phyloP scores from a whole-genome alignment of 2,888 invertebrate genomes.

The Ochropacha duplaris region DNA sequence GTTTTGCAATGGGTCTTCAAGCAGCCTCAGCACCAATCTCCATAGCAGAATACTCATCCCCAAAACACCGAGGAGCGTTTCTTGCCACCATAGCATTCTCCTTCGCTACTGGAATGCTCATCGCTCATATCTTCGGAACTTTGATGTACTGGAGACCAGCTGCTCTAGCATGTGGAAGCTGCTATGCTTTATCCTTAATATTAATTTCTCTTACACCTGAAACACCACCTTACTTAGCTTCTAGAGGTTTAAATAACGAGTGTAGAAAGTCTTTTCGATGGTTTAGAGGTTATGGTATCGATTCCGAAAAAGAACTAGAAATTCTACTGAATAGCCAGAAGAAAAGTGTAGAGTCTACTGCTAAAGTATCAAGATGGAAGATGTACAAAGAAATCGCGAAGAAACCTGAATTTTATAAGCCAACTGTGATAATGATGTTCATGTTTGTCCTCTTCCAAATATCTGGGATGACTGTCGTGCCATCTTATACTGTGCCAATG shows the following conservation, averaged over 20 bases:
- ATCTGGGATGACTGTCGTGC: slow-evolving; percentile 87
- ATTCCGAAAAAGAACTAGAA: slow-evolving; percentile 74
- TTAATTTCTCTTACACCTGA: slow-evolving; percentile 83
- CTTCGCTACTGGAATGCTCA: slow-evolving; percentile 84
- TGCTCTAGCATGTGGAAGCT: slow-evolving; percentile 76
- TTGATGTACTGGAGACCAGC: slow-evolving; percentile 83
- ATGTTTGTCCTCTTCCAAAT: slow-evolving; percentile 87
- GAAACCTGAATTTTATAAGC: slow-evolving; percentile 83
- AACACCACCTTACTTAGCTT: slow-evolving; percentile 86
- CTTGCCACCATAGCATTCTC: slow-evolving; percentile 85
- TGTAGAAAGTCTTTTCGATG: slow-evolving; percentile 83
- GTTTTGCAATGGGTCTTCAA: slow-evolving; percentile 80
- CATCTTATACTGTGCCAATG: slow-evolving; percentile 86
- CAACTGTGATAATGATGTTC: slow-evolving; percentile 84
- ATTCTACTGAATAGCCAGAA: slow-evolving; percentile 65
- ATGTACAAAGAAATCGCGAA: slow-evolving; percentile 47
- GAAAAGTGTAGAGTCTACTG: slow-evolving; percentile 27
- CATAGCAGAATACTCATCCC: slow-evolving; percentile 79
- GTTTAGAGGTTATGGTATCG: slow-evolving; percentile 78
- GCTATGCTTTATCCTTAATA: slow-evolving; percentile 76
- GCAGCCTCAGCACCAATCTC: slow-evolving; percentile 72
- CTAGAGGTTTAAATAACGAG: slow-evolving; percentile 75
- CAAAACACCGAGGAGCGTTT: slow-evolving; percentile 84
- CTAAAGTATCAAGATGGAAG: slow-evolving; percentile 54
- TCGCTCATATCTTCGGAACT: slow-evolving; percentile 85